Evolutionary conservation across 2,888 invertebrate genomes (phyloP).

Genomic region (Dione vanillae): DNA sequence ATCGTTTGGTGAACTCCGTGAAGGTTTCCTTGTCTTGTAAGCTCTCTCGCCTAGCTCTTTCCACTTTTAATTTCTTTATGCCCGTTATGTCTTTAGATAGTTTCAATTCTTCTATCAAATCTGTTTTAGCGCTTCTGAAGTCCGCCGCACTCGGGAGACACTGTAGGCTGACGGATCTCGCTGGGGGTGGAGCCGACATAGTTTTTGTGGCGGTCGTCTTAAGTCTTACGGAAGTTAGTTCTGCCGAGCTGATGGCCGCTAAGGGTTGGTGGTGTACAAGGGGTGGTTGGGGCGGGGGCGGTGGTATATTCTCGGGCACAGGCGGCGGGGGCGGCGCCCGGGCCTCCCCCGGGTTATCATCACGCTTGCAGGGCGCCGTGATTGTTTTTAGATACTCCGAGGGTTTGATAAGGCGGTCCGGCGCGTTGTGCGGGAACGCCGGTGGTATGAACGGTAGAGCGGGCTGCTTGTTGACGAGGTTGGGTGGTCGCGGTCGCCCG

Average conservation of each 20-base stretch:
- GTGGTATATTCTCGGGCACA: slow-evolving; percentile 64
- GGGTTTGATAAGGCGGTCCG: slow-evolving; percentile 94
- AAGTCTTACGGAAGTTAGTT: slow-evolving; percentile 92
- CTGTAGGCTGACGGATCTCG: slow-evolving; percentile 90
- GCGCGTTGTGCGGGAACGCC: slow-evolving; percentile 92
- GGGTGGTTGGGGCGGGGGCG: slow-evolving; percentile 70
- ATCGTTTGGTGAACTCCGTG: slow-evolving; percentile 92
- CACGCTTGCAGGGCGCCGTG: slow-evolving; percentile 85
- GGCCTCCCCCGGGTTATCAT: slow-evolving; percentile 85
- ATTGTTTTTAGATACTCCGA: slow-evolving; percentile 96
- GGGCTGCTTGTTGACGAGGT: slow-evolving; percentile 93
- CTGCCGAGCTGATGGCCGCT: slow-evolving; percentile 94
- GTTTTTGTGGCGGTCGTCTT: slow-evolving; percentile 91
- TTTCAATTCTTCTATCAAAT: slow-evolving; percentile 95
- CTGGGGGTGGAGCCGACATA: slow-evolving; percentile 89
- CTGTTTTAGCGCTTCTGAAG: slow-evolving; percentile 90
- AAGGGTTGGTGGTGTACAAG: slow-evolving; percentile 86
- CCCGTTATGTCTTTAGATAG: slow-evolving; percentile 96
- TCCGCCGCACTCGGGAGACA: slow-evolving; percentile 87
- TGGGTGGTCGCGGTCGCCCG: slow-evolving; percentile 82
- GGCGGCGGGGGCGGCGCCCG: slow-evolving; percentile 84
- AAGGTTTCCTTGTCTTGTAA: slow-evolving; percentile 92
- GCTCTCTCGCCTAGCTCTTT: slow-evolving; percentile 93
- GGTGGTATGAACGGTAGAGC: slow-evolving; percentile 96
- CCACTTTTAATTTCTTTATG: slow-evolving; percentile 96